phyloP scores from a whole-genome alignment of 2,113 vertebrate species.

The Hyaena hyaena region DNA sequence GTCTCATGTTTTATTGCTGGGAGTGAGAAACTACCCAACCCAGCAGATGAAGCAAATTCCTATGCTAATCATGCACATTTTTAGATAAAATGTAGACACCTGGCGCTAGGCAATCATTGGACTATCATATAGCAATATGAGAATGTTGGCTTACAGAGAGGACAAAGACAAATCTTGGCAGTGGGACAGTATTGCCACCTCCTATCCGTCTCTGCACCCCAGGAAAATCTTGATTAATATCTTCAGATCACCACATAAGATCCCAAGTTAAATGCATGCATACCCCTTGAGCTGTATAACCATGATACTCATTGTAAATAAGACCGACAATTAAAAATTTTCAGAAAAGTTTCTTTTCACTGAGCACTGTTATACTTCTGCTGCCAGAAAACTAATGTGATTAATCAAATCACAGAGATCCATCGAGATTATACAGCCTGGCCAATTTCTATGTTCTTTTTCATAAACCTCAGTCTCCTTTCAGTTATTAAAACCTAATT shows the following conservation, averaged over 20 bases:
- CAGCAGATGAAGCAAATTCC: background rate
- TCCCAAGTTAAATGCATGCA: background rate
- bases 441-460: background rate
- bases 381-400: background rate
- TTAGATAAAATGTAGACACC: background rate
- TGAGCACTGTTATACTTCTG: background rate
- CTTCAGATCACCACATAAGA: background rate
- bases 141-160: background rate
- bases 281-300: background rate
- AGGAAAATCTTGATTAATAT: slow-evolving; percentile 39
- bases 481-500: slow-evolving; percentile 46
- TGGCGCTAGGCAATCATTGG: background rate
- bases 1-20: background rate
- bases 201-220: background rate
- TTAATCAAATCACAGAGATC: background rate
- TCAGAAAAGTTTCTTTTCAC: background rate
- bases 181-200: background rate
- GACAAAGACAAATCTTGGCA: slow-evolving; percentile 4
- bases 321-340: background rate
- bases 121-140: background rate
- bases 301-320: background rate
- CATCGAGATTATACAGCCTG: background rate
- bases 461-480: slow-evolving; percentile 39
- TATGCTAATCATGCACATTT: background rate
- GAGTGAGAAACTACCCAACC: background rate